Evolutionary conservation across 2,797 vertebrate genomes (phyloP).

Genomic region (Euthynnus affinis): DNA sequence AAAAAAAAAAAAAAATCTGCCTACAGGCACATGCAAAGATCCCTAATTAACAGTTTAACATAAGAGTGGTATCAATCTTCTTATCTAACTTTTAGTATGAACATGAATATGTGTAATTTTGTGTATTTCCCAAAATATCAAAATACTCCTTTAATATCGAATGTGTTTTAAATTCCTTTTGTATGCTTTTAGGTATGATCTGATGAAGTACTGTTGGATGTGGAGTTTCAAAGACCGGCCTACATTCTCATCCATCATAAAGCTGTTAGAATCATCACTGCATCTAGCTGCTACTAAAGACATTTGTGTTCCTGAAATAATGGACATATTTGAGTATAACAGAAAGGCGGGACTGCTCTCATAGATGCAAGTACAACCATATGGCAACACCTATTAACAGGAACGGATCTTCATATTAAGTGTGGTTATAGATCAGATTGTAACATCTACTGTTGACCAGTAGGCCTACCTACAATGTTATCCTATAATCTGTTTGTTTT

Average conservation of each 20-base stretch:
- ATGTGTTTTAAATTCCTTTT: neutral
- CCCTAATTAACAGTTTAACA: neutral
- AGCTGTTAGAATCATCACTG: constrained; percentile 76
- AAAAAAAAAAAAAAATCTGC: neutral
- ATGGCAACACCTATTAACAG: neutral
- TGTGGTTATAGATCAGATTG: neutral
- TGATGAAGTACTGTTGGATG: constrained; percentile 86
- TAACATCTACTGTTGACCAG: neutral
- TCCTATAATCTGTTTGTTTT: neutral
- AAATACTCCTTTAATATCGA: neutral
- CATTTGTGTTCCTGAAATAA: constrained; percentile 59
- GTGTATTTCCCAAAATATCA: neutral
- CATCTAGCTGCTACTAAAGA: constrained; percentile 58
- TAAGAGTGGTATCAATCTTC: neutral
- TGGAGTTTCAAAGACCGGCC: constrained; percentile 84
- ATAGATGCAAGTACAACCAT: neutral
- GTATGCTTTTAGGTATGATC: constrained; percentile 74
- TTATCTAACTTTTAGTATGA: neutral
- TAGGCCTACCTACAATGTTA: too few species aligned
- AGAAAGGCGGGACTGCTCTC: constrained; percentile 70
- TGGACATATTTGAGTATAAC: constrained; percentile 74
- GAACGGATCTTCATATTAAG: neutral
- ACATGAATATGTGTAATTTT: neutral
- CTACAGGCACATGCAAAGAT: neutral
- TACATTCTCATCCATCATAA: constrained; percentile 76